Base-by-base conservation (phyloP, 2,888 invertebrate species). In the Falcaria lacertinaria region DNA sequence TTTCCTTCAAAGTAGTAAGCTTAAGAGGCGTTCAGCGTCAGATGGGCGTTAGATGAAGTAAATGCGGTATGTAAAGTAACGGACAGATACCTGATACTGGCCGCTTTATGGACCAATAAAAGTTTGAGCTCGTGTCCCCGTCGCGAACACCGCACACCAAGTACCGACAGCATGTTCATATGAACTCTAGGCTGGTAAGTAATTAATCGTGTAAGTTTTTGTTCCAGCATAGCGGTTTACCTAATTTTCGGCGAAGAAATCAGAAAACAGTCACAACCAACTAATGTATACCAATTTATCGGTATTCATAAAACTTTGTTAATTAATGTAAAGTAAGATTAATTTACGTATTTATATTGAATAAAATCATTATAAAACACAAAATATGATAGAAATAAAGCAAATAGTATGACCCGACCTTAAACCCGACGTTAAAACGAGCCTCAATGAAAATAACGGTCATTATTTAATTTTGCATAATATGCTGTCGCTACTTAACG, bases 21-120 rank as follows among this genome's bases (percentile, higher is more conserved):
- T 33, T 37, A 50, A 47, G 22, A 8, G 17, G 13, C 35, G 36
- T 45, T 62, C 50, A 46, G 41, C 44, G 49, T 51, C 50, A 71
- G 74, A 73, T 64, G 73, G 58, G 64, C 66, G 54, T 66, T 73
- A 69, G 69, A 64, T 54, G 64, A 65, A 75, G 71, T 70, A 65
- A 76, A 74, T 74, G 75, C 60, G 70, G 75, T 72, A 74, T 74
- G 67, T 65, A 59, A 74, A 71, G 65, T 78, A 77, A 73, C 74
- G 74, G 50, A 44, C 45, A 57, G 68, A 64, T 69, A 74, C 75
- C 74, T 76, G 78, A 78, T 74, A 80, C 79, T 68, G 68, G 68
- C 63, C 71, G 69, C 59, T 82, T 83, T 83, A 83, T 82, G 72
- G 72, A 47, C 64, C 74, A 69, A 80, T 82, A 83, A 82, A 83